Evolutionary conservation across 1,140 invertebrate species (phyloP), one percentile per base, ranked within the genome.

Genomic region (Acyrthosiphon pisum): DNA sequence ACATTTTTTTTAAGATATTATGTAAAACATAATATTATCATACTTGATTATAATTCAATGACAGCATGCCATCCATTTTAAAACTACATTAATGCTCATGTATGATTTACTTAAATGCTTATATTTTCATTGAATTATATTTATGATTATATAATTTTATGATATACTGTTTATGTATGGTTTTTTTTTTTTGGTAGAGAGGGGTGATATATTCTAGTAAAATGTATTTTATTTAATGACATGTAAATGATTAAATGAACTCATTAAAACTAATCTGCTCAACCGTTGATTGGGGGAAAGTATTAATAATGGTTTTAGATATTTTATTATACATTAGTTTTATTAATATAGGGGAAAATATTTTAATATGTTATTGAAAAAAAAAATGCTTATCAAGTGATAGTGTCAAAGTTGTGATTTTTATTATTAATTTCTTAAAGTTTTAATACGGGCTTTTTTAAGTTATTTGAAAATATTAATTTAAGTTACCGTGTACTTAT

Each of bases 191-290:
- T 53, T 56, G 2, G 14, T 50, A 46, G 44, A 46, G 44, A 46
- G 44, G 44, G 9, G 35, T 84, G 35, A 56, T 83, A 48, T 53
- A 93, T 22, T 86, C 35, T 84, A 93, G 81, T 93, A 56, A 93
- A 93, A 91, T 93, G 84, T 83, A 53, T 50, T 84, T 93, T 56
- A 93, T 93, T 86, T 53, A 76, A 92, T 92, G 68, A 92, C 48
- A 30, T 3, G 81, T 91, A 91, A 91, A 93, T 93, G 35, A 41
- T 83, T 93, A 11, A 50, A 93, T 93, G 81, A 92, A 93, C 53
- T 93, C 14, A 93, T 93, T 56, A 86, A 93, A 30, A 93, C 76
- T 93, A 93, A 93, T 93, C 91, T 93, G 91, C 91, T 93, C 91
- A 93, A 93, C 91, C 91, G 48, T 93, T 93, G 91, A 93, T 93